Percentiles rank a stretch among this genome's conserved stretches.
These are phyloP conservation scores for Platycnemis pennipes DNA, from an alignment of 2,888 invertebrate genomes.

Conservation along the genomic window DNA sequence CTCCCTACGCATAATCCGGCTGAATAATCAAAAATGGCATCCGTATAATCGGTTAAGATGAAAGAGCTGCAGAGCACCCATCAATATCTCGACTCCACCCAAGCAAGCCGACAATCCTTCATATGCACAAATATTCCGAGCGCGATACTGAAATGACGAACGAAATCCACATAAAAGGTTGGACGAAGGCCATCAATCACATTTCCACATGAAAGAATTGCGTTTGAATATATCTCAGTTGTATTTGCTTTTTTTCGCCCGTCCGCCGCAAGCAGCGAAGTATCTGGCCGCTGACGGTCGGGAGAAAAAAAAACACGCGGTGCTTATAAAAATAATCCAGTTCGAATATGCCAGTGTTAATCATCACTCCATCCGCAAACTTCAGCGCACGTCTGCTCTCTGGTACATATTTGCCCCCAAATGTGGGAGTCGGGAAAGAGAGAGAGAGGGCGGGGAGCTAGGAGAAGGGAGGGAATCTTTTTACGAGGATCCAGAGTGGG, in stretches of 20 bases:
- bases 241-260: neutral
- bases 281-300: conserved; percentile 16
- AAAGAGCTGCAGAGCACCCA: neutral
- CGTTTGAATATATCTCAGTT: conserved; percentile 14
- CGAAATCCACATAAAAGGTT: conserved; percentile 22
- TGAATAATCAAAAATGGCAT: neutral
- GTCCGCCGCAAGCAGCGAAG: conserved; percentile 4
- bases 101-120: neutral
- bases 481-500: neutral
- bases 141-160: conserved; percentile 19
- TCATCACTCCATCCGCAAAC: neutral
- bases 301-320: neutral
- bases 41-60: neutral
- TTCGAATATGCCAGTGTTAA: conserved; percentile 8
- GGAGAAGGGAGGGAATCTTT: neutral
- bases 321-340: conserved; percentile 22
- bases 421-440: neutral
- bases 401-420: neutral
- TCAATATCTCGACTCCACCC: neutral
- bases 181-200: conserved; percentile 39
- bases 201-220: conserved; percentile 29
- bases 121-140: conserved; percentile 19
- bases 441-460: neutral
- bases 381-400: neutral
- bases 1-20: neutral